Evolutionary conservation across 30 jellyfish, hydroid and myxozoan species (phyloP).

Genomic region (Cassiopea xamachana): DNA sequence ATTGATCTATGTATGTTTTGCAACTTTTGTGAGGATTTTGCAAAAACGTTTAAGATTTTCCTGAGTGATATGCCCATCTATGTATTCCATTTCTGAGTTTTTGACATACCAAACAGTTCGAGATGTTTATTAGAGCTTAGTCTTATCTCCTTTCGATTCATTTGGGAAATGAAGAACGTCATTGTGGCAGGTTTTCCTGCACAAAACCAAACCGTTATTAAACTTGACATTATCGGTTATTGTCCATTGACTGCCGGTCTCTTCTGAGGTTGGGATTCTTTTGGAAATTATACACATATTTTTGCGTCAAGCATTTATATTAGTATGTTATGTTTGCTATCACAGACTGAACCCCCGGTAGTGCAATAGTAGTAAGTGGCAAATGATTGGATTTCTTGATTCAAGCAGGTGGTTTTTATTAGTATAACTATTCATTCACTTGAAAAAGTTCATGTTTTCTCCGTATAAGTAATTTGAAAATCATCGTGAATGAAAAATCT

Average conservation of each 20-base stretch:
- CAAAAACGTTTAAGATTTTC: no score
- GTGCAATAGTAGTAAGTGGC: background rate
- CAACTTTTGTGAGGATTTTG: no score
- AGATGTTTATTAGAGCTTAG: no score
- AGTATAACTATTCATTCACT: background rate
- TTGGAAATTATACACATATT: background rate
- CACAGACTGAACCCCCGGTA: background rate
- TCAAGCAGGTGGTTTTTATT: constrained; percentile 2
- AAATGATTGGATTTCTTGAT: background rate
- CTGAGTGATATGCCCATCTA: no score
- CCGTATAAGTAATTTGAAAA: background rate
- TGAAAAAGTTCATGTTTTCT: background rate
- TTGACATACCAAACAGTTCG: no score
- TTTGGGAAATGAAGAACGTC: background rate
- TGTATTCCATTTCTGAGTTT: no score
- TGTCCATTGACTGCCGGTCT: background rate
- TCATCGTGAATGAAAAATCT: background rate
- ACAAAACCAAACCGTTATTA: background rate
- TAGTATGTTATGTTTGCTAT: background rate
- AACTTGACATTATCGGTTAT: background rate
- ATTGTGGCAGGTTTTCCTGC: background rate
- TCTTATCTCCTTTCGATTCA: background rate
- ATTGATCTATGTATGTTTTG: no score
- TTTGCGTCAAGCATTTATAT: background rate
- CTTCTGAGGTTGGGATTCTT: background rate